Conservation (phyloP, 2,113 vertebrate species). For the Ivindomyrus marchei region DNA sequence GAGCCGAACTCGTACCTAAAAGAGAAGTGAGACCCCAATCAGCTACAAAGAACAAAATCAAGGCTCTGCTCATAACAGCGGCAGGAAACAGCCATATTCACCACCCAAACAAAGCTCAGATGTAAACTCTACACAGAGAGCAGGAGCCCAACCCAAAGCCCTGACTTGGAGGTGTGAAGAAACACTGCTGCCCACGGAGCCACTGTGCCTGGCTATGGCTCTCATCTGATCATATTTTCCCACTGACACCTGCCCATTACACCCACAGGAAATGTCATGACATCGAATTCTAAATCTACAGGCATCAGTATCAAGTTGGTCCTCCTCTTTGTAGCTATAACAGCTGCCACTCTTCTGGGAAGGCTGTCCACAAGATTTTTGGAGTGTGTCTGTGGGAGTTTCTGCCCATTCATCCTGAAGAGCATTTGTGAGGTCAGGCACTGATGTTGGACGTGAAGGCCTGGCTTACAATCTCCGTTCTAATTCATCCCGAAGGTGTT, state of each 20-base stretch:
- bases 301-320: too few species aligned
- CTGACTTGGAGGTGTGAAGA: background rate
- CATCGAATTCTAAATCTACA: too few species aligned
- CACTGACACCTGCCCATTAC: too few species aligned
- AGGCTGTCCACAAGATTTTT: too few species aligned
- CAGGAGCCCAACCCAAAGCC: background rate
- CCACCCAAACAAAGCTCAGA: background rate
- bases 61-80: background rate
- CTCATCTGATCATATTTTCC: background rate
- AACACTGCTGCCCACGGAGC: background rate
- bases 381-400: too few species aligned
- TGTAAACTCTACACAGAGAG: background rate
- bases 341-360: too few species aligned
- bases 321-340: too few species aligned
- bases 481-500: background rate
- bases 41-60: background rate
- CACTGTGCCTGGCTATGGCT: background rate
- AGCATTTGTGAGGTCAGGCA: background rate
- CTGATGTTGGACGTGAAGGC: background rate
- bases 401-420: too few species aligned
- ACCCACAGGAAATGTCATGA: too few species aligned
- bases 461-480: background rate
- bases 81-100: background rate
- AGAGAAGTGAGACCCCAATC: background rate
- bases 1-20: conserved; percentile 90